A percentile compares a stretch with the other conserved stretches of the same genome.
phyloP scores from a whole-genome alignment of 2,888 invertebrate genomes.

The Ametastegia equiseti region DNA sequence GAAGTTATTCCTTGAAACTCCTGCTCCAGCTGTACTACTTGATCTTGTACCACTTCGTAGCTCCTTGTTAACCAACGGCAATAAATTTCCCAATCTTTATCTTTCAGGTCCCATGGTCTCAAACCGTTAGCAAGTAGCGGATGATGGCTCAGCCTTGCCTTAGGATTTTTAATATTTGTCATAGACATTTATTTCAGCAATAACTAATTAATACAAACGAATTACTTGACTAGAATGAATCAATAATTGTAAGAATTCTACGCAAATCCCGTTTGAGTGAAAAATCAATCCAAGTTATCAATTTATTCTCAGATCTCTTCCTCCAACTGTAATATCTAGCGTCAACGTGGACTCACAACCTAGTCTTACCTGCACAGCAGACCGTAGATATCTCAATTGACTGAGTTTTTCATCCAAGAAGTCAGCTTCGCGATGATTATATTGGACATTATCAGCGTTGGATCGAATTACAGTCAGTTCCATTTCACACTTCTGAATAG shows the following conservation, averaged over 20 bases:
- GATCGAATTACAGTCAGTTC: neutral
- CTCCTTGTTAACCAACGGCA: constrained; percentile 66
- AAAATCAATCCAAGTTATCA: too few species aligned
- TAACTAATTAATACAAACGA: neutral
- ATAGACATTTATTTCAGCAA: neutral
- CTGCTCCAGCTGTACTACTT: constrained; percentile 56
- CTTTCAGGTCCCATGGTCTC: constrained; percentile 58
- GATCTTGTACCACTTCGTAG: constrained; percentile 51
- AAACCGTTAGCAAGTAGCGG: constrained; percentile 29
- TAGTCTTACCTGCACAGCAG: neutral
- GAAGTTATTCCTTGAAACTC: constrained; percentile 63
- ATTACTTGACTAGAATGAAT: neutral
- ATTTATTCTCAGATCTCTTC: too few species aligned
- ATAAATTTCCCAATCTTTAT: constrained; percentile 70
- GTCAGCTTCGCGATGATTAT: neutral
- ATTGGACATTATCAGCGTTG: neutral
- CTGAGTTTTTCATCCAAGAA: neutral
- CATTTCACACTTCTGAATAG: constrained; percentile 63
- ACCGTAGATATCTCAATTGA: neutral
- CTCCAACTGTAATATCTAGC: too few species aligned
- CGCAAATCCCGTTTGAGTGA: too few species aligned
- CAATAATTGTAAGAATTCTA: too few species aligned
- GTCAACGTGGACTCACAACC: too few species aligned
- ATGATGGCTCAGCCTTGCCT: constrained; percentile 47
- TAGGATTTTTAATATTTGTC: constrained; percentile 52